A percentile compares a stretch with the other conserved stretches of the same genome.
Evolutionary conservation across 2,888 invertebrate species (phyloP).

Genomic region (Epinotia demarniana): DNA sequence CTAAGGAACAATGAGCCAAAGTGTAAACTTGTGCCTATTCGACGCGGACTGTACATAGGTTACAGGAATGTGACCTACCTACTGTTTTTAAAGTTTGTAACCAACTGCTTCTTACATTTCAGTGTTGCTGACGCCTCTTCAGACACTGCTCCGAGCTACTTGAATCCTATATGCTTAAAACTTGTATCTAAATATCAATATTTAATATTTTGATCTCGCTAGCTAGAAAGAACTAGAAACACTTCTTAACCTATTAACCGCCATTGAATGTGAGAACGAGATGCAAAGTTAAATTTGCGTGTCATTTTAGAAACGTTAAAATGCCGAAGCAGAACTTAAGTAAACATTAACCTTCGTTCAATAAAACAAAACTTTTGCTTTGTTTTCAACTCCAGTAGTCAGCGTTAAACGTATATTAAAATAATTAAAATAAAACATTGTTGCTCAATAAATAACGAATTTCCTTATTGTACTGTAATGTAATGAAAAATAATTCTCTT

Average conservation of each 20-base stretch:
- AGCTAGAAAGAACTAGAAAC: background rate
- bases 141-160: background rate
- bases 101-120: slow-evolving; percentile 4
- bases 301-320: no score
- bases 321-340: no score
- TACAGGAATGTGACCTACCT: no score
- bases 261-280: background rate
- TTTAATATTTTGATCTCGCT: no score
- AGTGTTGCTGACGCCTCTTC: background rate
- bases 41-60: no score
- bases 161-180: background rate
- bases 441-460: background rate
- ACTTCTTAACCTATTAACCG: background rate
- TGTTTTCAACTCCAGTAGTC: background rate
- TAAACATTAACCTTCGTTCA: no score
- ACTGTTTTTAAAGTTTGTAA: background rate
- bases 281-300: background rate
- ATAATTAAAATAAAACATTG: background rate
- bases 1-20: no score
- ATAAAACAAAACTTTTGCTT: no score
- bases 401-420: no score
- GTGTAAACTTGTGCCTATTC: no score
- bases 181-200: background rate
- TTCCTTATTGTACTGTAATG: background rate
- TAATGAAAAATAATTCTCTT: no score